Evolutionary conservation across 1,140 invertebrate species (phyloP).

Genomic region (Cryptotermes secundus): DNA sequence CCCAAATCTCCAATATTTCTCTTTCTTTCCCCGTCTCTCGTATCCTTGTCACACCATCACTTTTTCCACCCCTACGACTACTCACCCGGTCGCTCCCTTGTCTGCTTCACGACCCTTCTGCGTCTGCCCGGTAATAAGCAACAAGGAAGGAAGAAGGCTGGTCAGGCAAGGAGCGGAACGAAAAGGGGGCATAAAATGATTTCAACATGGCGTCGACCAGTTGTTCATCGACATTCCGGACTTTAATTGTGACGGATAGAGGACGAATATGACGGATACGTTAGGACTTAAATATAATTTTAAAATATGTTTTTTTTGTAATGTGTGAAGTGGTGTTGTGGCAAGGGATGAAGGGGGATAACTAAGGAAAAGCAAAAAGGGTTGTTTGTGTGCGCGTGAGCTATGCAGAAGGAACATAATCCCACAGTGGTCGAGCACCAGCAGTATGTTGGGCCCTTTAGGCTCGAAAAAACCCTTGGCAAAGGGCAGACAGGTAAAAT

Average conservation of each 20-base stretch:
- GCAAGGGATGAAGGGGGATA: not conserved
- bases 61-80: not conserved
- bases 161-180: not conserved
- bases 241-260: not conserved
- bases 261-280: slow-evolving; percentile 1
- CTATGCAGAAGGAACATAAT: slow-evolving; percentile 56
- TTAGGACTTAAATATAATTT: not conserved
- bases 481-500: slow-evolving; percentile 96
- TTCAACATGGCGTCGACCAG: not conserved
- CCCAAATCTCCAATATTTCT: not conserved
- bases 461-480: slow-evolving; percentile 97
- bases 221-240: not conserved
- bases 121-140: not conserved
- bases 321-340: slow-evolving; percentile 5
- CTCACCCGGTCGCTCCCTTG: not conserved
- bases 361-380: not conserved
- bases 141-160: not conserved
- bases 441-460: slow-evolving; percentile 97
- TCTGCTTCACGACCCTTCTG: not conserved
- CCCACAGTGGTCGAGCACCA: slow-evolving; percentile 63
- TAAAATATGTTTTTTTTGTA: not conserved
- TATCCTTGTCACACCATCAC: not conserved
- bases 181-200: slow-evolving; percentile 6
- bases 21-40: not conserved
- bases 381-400: not conserved